A percentile compares a stretch with the other conserved stretches of the same genome.
phyloP scores from a whole-genome alignment of 2,113 vertebrate species.

The Myiozetetes cayanensis region DNA sequence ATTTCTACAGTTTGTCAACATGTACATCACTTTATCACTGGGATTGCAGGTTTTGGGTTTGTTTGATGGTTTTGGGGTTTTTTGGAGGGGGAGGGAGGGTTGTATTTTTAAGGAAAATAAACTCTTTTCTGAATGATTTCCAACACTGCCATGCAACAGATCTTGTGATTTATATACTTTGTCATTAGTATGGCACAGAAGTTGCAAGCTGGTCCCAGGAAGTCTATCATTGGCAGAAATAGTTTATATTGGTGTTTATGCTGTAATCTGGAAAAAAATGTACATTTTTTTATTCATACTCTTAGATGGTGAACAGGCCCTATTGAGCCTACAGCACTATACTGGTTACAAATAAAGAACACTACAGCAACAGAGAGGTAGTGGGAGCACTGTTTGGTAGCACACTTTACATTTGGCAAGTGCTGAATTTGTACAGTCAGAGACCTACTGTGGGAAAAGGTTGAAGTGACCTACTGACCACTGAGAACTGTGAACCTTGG shows the following conservation, averaged over 20 bases:
- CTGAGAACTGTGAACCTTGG: not conserved
- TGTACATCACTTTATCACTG: not conserved
- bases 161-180: not conserved
- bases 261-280: not conserved
- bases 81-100: not conserved
- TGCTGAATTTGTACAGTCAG: not conserved
- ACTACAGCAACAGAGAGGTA: not conserved
- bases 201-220: not conserved
- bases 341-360: not conserved
- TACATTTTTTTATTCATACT: not conserved
- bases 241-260: not conserved
- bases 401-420: not conserved
- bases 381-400: not conserved
- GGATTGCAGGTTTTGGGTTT: not conserved
- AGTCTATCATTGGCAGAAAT: not conserved
- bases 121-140: not conserved
- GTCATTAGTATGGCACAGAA: not conserved
- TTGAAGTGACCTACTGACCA: not conserved
- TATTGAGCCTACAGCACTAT: not conserved
- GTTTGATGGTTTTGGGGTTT: accelerated
- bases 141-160: not conserved
- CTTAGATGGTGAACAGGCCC: not conserved
- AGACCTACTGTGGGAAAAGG: not conserved
- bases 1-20: not conserved
- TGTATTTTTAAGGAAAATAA: not conserved